Evolutionary conservation across 2,113 vertebrate species (phyloP), one percentile per base, ranked within the genome.

Genomic region (Otolemur garnettii): DNA sequence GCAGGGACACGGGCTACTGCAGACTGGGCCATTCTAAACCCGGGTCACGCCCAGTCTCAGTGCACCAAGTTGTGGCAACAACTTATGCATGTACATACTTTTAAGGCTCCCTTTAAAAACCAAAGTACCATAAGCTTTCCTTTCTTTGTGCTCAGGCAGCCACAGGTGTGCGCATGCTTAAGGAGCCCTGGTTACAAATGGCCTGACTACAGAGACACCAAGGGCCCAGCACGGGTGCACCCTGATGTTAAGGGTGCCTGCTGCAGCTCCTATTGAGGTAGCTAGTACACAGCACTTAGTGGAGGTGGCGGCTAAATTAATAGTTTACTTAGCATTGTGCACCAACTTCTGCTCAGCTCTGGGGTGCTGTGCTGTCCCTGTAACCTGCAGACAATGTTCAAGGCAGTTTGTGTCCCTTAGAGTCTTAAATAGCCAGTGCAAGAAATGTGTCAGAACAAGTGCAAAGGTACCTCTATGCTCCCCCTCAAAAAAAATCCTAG

Each of bases 51-150:
- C 15, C 74, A 8, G 4, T 4, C 22, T 22, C 7, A 2, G 24
- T 12, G 62, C n/a, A 18, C 83, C 55, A 14, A n/a, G 6, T 22
- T 11, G 0, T 17, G 64, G 21, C n/a, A 74, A 85, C 77, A n/a
- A 17, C 53, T 30, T 45, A 33, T 62, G 42, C 59, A 42, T 2
- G 0, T 7, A 74, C 1, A 14, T 12, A 12, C 55, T 59, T 50
- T 66, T 26, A 55, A 26, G 74, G n/a, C 59, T 38, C n/a, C 30
- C 86, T 88, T 59, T 57, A 13, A 83, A 71, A 38, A 42, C 50
- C 4, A 4, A 7, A 50, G 60, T 4, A 57, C 17, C 1, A 4
- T 0, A 10, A 24, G 19, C 9, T 35, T 24, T 59, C 14, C 0
- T 24, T 17, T 57, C 64, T 21, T 33, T 9, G 62, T 6, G 75